Evolutionary conservation across 2,888 invertebrate genomes (phyloP).

Genomic region (Drosophila aldrichi): DNA sequence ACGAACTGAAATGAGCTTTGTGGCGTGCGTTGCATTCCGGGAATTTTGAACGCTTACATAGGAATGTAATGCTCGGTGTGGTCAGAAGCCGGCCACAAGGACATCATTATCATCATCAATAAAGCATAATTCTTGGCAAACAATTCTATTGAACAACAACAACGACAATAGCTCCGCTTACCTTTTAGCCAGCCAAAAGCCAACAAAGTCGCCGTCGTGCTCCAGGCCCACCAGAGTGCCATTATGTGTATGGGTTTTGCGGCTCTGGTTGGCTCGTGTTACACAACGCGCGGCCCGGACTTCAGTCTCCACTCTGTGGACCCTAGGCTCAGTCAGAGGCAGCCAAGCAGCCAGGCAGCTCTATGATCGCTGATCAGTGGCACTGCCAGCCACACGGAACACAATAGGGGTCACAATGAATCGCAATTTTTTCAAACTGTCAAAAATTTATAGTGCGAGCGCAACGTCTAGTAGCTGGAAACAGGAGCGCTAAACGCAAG

Average conservation of each 20-base stretch:
- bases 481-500: constrained; percentile 54
- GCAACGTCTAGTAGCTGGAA: constrained; percentile 36
- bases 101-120: constrained; percentile 82
- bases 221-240: constrained; percentile 57
- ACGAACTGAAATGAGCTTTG: constrained; percentile 27
- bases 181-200: constrained; percentile 32
- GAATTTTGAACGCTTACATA: constrained; percentile 73
- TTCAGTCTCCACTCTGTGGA: background rate
- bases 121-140: constrained; percentile 81
- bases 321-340: constrained; percentile 10
- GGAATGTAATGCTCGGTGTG: constrained; percentile 27
- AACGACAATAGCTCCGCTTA: constrained; percentile 16
- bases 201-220: constrained; percentile 55
- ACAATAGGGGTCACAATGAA: constrained; percentile 84
- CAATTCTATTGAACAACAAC: constrained; percentile 81
- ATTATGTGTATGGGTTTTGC: constrained; percentile 47
- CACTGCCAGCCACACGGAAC: constrained; percentile 56
- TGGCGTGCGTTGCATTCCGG: constrained; percentile 60
- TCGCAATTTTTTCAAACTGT: constrained; percentile 84
- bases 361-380: constrained; percentile 75
- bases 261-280: constrained; percentile 77
- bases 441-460: constrained; percentile 81
- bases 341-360: constrained; percentile 34
- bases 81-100: constrained; percentile 62
- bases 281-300: constrained; percentile 54